Percentiles rank a stretch among this genome's conserved stretches.
Evolutionary conservation across 2,888 invertebrate species (phyloP).

Genomic region (Microplitis manilae): DNA sequence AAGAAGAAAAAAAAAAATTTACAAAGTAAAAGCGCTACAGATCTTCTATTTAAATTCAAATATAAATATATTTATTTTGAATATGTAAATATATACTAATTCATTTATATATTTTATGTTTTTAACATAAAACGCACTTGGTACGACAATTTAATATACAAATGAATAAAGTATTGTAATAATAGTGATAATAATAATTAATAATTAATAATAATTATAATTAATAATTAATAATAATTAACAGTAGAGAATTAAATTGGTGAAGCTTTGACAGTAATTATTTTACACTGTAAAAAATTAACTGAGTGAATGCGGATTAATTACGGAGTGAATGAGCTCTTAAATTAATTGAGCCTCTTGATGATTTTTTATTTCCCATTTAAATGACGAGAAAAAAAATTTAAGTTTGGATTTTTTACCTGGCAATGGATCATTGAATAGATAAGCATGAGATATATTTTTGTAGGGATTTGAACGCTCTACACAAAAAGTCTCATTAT

Average conservation of each 20-base stretch:
- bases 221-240: not conserved
- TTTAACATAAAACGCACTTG: not conserved
- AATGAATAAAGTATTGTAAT: slow-evolving; percentile 25
- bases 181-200: slow-evolving; percentile 43
- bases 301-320: no score
- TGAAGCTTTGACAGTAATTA: not conserved
- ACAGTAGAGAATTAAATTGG: not conserved
- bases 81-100: slow-evolving; percentile 1
- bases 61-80: slow-evolving; percentile 5
- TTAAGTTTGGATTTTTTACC: no score
- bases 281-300: not conserved
- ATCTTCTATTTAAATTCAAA: slow-evolving; percentile 38
- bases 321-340: no score
- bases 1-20: not conserved
- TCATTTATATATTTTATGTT: not conserved
- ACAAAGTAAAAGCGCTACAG: slow-evolving; percentile 54
- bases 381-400: no score
- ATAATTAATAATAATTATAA: slow-evolving; percentile 47
- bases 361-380: no score
- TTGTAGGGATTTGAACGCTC: no score
- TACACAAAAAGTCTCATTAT: no score
- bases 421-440: no score
- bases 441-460: no score
- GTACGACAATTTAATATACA: slow-evolving; percentile 34
- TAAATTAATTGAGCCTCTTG: no score